Evolutionary conservation across 2,797 vertebrate species (phyloP).

Genomic region (Masticophis lateralis): DNA sequence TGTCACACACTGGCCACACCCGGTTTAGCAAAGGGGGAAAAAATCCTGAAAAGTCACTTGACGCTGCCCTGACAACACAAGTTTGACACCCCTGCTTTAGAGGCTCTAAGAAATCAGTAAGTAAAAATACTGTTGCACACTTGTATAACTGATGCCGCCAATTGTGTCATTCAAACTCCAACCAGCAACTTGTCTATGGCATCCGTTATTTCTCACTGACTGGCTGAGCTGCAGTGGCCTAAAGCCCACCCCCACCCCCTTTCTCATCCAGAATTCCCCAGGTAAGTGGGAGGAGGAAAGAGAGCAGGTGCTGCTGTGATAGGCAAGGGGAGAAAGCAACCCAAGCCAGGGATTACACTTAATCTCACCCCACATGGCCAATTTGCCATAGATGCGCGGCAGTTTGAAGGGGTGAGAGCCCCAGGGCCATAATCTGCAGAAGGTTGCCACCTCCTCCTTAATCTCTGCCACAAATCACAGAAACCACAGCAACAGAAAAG

Average conservation of each 20-base stretch:
- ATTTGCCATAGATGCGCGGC: not conserved
- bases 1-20: too few relatives aligned
- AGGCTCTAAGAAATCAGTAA: not conserved
- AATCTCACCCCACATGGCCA: not conserved
- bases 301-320: not conserved
- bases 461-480: not conserved
- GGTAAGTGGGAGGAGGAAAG: not conserved
- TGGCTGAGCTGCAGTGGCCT: not conserved
- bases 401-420: not conserved
- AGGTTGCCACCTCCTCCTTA: not conserved
- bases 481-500: not conserved
- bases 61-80: too few relatives aligned
- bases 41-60: too few relatives aligned
- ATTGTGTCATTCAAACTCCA: not conserved
- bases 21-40: too few relatives aligned
- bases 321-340: not conserved
- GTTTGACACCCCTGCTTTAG: not conserved
- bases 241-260: rapidly evolving
- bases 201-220: not conserved
- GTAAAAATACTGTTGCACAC: not conserved
- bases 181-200: not conserved
- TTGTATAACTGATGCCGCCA: not conserved
- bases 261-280: not conserved
- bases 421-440: not conserved
- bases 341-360: not conserved